Evolutionary conservation across 2,797 vertebrate species (phyloP), one percentile per base, ranked within the genome.

Genomic region (Crotalus adamanteus): DNA sequence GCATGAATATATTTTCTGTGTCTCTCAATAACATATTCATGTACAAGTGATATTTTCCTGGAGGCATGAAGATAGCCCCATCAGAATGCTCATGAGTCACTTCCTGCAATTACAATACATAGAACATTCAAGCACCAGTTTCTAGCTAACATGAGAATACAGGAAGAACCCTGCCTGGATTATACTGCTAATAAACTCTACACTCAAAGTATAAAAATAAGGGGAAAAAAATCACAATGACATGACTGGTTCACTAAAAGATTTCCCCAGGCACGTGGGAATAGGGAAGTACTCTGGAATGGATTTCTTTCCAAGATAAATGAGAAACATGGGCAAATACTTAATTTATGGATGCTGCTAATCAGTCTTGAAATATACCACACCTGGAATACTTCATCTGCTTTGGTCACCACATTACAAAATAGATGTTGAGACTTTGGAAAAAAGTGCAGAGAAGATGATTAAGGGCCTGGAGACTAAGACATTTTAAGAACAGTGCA

Each of bases 1-100:
- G 57, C 28, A 93, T 93, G 73, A 92, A 95, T 85, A 95, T 93
- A 89, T 2, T 94, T 92, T 93, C 69, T 83, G 3, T 20, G 51
- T 47, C 37, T 87, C 91, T 78, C 55, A 88, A 93, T 78, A 94
- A 73, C 6, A 0, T 88, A 69, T 93, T 61, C 2, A 87, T 59
- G 83, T 94, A 86, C 13, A 55, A 95, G 16, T 91, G 11, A 87
- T 94, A 83, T 92, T 94, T 94, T 93, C 22, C 90, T 37, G 0
- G 0, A 16, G 57, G 26, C 8, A 86, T 1, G 9, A 88, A 4
- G 85, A 7, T n/a, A 13, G 89, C 86, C 9, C 6, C 85, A 93
- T 93, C 55, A 25, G 9, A 51, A 28, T 89, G 37, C 6, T 93
- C 89, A n/a, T 59, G 53, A 90, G 26, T 92, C 86, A 94, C 57